Conservation (phyloP, 2,888 invertebrate species). For the Onchidella celtica region DNA sequence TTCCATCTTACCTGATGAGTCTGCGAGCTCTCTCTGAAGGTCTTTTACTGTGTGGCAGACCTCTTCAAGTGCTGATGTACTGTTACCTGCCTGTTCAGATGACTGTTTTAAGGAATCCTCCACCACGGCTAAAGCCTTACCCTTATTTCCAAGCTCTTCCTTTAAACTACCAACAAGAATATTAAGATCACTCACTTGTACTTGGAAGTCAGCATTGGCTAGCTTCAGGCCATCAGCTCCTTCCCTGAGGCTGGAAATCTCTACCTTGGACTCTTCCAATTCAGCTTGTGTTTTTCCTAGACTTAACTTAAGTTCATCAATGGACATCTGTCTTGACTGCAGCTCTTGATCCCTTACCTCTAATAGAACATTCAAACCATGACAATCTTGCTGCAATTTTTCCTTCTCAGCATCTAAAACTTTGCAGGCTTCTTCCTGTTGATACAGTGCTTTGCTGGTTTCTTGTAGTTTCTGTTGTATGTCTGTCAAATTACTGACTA, state of each 20-base stretch:
- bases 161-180: slow-evolving; percentile 14
- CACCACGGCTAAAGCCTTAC: slow-evolving; percentile 10
- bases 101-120: not conserved
- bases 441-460: not conserved
- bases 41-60: not conserved
- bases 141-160: slow-evolving; percentile 20
- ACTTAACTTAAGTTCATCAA: slow-evolving; percentile 10
- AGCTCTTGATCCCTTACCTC: slow-evolving; percentile 1
- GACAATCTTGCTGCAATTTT: not conserved
- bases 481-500: not conserved
- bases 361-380: slow-evolving; percentile 2
- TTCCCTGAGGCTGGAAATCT: not conserved
- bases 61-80: slow-evolving; percentile 5
- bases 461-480: not conserved
- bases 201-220: slow-evolving; percentile 2
- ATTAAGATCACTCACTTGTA: slow-evolving; percentile 32
- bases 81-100: not conserved
- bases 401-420: not conserved
- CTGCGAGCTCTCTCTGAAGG: not conserved
- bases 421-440: not conserved
- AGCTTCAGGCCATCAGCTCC: slow-evolving; percentile 15
- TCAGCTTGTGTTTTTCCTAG: not conserved
- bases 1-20: not conserved
- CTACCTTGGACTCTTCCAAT: not conserved
- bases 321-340: not conserved